Conservation (phyloP, 2,113 vertebrate species). For the Pedionomus torquatus region DNA sequence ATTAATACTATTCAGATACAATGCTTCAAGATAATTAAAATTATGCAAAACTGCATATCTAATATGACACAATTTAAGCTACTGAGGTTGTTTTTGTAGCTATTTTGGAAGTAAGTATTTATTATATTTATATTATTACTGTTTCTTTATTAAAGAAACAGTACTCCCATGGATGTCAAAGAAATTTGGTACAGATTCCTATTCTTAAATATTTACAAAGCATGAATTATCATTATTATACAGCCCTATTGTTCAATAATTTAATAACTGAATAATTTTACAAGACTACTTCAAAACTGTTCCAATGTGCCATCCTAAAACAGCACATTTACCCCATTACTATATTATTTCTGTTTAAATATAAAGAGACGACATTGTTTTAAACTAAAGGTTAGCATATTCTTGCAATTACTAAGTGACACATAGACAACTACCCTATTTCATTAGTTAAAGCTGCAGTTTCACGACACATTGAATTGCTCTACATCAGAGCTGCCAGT, state of each 20-base stretch:
- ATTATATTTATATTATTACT: too few species aligned
- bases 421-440: neutral
- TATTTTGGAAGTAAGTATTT: neutral
- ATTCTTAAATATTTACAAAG: neutral
- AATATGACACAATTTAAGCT: neutral
- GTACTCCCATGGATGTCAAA: neutral
- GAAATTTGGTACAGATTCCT: neutral
- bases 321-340: neutral
- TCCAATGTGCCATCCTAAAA: neutral
- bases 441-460: neutral
- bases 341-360: neutral
- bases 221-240: neutral
- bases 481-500: neutral
- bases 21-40: constrained; percentile 11
- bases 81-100: neutral
- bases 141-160: too few species aligned
- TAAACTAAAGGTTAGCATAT: neutral
- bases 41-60: neutral
- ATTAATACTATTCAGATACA: constrained; percentile 42
- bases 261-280: neutral
- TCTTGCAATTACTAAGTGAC: neutral
- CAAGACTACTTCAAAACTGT: neutral
- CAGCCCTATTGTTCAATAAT: neutral
- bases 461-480: neutral
- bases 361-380: neutral